Evolutionary conservation across 1,140 invertebrate species (phyloP), one percentile per base, ranked within the genome.

Genomic region (Adoxophyes honmai): DNA sequence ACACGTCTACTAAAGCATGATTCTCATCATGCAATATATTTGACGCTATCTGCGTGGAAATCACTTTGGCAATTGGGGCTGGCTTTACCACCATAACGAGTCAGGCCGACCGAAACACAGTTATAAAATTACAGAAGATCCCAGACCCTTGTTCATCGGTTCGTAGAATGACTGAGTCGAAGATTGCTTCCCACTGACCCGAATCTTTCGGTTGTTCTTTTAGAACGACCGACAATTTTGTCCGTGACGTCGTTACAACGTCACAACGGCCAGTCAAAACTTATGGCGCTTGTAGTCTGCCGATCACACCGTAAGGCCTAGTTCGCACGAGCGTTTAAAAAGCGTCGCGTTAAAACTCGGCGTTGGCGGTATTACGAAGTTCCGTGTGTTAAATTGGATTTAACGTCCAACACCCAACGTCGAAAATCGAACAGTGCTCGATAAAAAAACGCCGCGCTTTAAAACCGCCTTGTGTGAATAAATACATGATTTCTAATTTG

Each of bases 111-210:
- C 15, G 16, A 18, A 18, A 44, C 15, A 44, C 15, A 18, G 39
- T 44, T 44, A 44, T 44, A 21, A 44, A 44, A 44, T 44, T 44
- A 44, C 39, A 16, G 14, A 44, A 44, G 39, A 21, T 44, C 15
- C 9, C 14, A 9, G 39, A n/a, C 39, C 39, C 39, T 44, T 44
- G 39, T 44, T 21, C 39, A 44, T 11, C 15, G 39, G 18, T 21
- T 44, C 39, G 39, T 44, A 44, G 34, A 36, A 36, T 36, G 34
- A 36, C 34, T 10, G 34, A 36, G 34, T 36, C 34, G 34, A 11
- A 36, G 39, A 44, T 44, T 44, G 39, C 39, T 44, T 44, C 16
- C 39, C 39, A 44, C 39, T 44, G 15, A 44, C 39, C 39, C 14
- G 39, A 21, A 44, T 44, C 13, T 39, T 10, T 9, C 8, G 9